Conservation (phyloP, 2,113 vertebrate genomes). For the Hippocampus mohnikei region DNA sequence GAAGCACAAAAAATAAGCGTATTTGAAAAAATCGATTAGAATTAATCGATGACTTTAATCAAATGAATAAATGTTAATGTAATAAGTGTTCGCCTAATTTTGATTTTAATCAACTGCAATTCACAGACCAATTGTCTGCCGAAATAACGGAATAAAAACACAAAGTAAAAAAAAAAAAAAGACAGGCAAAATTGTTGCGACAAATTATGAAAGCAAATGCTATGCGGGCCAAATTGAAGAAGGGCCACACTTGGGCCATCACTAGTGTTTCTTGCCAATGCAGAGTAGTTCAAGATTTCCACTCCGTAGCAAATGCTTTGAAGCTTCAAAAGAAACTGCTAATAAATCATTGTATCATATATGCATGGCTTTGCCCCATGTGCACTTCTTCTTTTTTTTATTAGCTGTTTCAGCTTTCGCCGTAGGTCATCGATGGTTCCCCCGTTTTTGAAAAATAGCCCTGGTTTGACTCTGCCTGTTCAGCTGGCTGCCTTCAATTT, state of each 20-base stretch:
- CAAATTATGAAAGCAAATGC: not conserved
- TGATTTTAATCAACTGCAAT: too few relatives aligned
- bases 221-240: not conserved
- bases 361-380: slow-evolving; percentile 31
- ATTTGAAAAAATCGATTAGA: not conserved
- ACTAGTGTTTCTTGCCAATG: not conserved
- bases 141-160: too few relatives aligned
- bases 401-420: slow-evolving; percentile 18
- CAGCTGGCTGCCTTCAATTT: slow-evolving; percentile 80
- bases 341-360: slow-evolving; percentile 49
- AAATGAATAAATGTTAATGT: too few relatives aligned
- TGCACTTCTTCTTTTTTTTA: slow-evolving; percentile 29
- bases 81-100: not conserved
- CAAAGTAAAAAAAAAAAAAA: not conserved
- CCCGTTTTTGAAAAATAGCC: slow-evolving; percentile 64
- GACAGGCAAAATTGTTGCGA: not conserved
- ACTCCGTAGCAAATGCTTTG: slow-evolving; percentile 23
- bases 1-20: not conserved
- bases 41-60: too few relatives aligned
- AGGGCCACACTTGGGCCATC: not conserved
- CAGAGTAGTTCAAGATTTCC: not conserved
- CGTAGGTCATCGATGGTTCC: slow-evolving; percentile 48
- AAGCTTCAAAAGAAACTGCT: slow-evolving; percentile 38
- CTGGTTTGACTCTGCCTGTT: slow-evolving; percentile 62
- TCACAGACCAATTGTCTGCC: too few relatives aligned